Evolutionary conservation across 2,888 invertebrate genomes (phyloP).

Genomic region (Cosmopolites sordidus): DNA sequence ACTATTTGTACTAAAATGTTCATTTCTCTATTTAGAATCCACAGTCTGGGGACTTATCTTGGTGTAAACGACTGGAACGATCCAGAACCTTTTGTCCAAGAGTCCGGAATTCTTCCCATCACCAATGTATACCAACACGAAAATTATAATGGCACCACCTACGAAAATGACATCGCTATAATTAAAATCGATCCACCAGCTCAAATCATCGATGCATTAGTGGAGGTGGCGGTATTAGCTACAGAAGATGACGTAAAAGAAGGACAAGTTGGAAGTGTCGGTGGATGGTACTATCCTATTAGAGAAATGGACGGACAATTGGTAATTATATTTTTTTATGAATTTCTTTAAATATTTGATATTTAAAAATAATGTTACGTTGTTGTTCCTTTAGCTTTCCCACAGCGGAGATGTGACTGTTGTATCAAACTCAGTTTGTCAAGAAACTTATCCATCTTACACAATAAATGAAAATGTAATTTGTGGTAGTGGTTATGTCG

Average conservation of each 20-base stretch:
- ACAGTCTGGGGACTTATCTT: neutral
- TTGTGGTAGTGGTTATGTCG: slow-evolving; percentile 7
- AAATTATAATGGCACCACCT: slow-evolving; percentile 9
- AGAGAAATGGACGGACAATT: slow-evolving; percentile 4
- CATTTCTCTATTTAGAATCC: neutral
- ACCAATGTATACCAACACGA: slow-evolving; percentile 3
- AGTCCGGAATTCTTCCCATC: neutral
- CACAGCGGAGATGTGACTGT: slow-evolving; percentile 8
- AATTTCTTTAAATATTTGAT: neutral
- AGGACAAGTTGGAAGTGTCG: slow-evolving; percentile 3
- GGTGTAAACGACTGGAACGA: neutral
- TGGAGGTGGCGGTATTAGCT: slow-evolving; percentile 7
- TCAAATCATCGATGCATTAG: neutral
- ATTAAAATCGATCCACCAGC: slow-evolving; percentile 2
- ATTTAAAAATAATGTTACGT: too few species aligned
- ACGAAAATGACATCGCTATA: slow-evolving; percentile 12
- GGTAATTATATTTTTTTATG: slow-evolving; percentile 1
- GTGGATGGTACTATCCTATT: slow-evolving; percentile 12
- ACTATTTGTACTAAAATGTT: too few species aligned
- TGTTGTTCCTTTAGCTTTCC: neutral
- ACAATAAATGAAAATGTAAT: slow-evolving; percentile 5
- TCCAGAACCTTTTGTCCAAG: neutral
- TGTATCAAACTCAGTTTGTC: slow-evolving; percentile 5
- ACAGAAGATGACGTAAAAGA: neutral
- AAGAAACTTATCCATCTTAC: slow-evolving; percentile 10